Evolutionary conservation across 23 tunicate genomes (phyloP), one percentile per base, ranked within the genome.

Genomic region (Oikopleura dioica): DNA sequence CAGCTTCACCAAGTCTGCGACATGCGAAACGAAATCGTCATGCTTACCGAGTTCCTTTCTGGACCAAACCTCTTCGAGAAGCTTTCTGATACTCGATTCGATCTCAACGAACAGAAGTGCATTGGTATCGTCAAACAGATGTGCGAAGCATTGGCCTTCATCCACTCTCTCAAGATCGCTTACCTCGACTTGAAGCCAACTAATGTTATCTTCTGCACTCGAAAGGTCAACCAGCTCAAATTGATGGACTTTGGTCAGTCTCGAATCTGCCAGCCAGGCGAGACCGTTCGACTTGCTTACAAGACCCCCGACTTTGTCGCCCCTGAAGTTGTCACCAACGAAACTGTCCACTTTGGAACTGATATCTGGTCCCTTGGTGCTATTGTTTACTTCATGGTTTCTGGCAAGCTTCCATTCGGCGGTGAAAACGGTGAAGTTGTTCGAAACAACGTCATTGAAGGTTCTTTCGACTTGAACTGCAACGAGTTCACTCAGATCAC

Each of bases 361-460:
- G 96, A 89, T 77, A 89, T 89, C 89, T 89, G 96, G 96, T 89
- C 96, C 26, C 79, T 82, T 2, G 96, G 96, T 36, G 84, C 78
- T 21, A 67, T 89, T 28, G 59, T 86, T 0, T 84, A 84, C 50
- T 44, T 84, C 5, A 31, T 89, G 78, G 82, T 89, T 1, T 79
- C 89, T 51, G 96, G 96, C 44, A 36, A 81, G 33, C 79, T 84
- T 5, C 96, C 96, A 31, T 89, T 89, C 86, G 81, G 75, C 29
- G 96, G 96, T 1, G 82, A 84, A 38, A 89, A 84, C 35, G 87
- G 80, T 68, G 75, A 77, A 2, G 96, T 84, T 0, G 84, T 86
- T 1, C 36, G 82, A 76, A 79, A 79, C 76, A 89, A 84, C 36
- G 82, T 89, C 21, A 59, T 82, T 0, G 80, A 82, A 35, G 96